Base-by-base conservation (phyloP, 1,140 invertebrate genomes). In the Coptotermes formosanus region DNA sequence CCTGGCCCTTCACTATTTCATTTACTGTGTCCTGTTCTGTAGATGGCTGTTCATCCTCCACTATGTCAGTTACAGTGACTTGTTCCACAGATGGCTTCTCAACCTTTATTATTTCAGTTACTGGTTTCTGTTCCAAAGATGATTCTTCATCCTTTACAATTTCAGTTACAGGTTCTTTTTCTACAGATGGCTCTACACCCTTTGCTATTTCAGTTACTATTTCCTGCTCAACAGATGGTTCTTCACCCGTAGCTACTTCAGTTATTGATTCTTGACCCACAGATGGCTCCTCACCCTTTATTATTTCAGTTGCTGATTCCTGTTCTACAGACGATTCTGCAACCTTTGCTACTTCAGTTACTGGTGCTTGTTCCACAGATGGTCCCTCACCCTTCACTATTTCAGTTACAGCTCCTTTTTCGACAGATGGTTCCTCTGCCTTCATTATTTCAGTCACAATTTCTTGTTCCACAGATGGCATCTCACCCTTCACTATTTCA, bases 231-330 rank as follows among this genome's bases (percentile, higher is more conserved):
- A 19, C 59, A 64, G 59, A 64, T 64, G 59, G 59, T 64, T 19
- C 59, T 64, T 64, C 59, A 23, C 59, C 59, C 59, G 7, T 64
- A 11, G 19, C 52, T 19, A 19, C 6, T 19, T 64, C 59, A 64
- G 59, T 64, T 64, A 64, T 16, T 19, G 59, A 6, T 64, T 64
- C 59, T 64, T 64, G 59, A 11, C 59, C 59, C 16, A 19, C 59
- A 64, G 59, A 30, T 88, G 16, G 86, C 85, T 87, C 89, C 87
- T 19, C 87, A 84, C 86, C 86, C 6, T 87, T 86, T 0, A 88
- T n/a, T 21, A 69, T 52, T 83, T 84, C 87, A 59, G 89, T 89
- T 3, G 87, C 88, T n/a, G 88, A 86, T 30, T 86, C 23, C 69
- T 89, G 87, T 55, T 87, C 88, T 23, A 85, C 85, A 44, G 86